Evolutionary conservation across 2,113 vertebrate species (phyloP).

Genomic region (Silurus meridionalis): DNA sequence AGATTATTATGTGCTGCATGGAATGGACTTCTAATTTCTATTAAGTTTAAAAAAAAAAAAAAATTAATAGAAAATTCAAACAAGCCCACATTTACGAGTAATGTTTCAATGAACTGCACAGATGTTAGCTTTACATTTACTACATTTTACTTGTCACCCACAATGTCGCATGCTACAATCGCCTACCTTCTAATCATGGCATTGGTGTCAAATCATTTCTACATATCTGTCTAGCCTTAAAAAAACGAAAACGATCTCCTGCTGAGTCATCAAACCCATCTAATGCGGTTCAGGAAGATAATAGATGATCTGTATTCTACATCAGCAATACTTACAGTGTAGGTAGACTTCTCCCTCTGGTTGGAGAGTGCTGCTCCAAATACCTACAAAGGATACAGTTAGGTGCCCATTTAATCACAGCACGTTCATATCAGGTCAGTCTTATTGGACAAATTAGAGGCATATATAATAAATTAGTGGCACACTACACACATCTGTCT

Average conservation of each 20-base stretch:
- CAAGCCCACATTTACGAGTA: not conserved
- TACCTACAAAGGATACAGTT: slow-evolving; percentile 57
- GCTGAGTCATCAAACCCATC: not conserved
- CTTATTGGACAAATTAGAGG: too few species aligned
- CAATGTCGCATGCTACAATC: not conserved
- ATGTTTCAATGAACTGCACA: not conserved
- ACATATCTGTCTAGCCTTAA: not conserved
- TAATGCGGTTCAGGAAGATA: not conserved
- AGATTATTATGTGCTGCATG: not conserved
- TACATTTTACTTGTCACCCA: not conserved
- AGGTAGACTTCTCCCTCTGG: slow-evolving; percentile 57
- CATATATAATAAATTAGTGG: too few species aligned
- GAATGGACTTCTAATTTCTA: not conserved
- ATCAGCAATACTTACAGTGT: slow-evolving; percentile 59
- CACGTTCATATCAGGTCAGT: not conserved
- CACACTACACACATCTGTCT: too few species aligned
- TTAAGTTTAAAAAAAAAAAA: too few species aligned
- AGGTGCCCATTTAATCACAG: not conserved
- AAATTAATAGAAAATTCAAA: too few species aligned
- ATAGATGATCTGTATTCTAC: not conserved
- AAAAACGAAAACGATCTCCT: too few species aligned
- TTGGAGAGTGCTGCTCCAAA: slow-evolving; percentile 61
- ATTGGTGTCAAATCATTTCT: not conserved
- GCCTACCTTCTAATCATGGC: not conserved
- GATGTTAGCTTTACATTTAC: not conserved